A percentile compares a stretch with the other conserved stretches of the same genome.
These are phyloP conservation scores for Harlomillsia oculata DNA, from an alignment of 1,140 invertebrate species.

Conservation along the genomic window DNA sequence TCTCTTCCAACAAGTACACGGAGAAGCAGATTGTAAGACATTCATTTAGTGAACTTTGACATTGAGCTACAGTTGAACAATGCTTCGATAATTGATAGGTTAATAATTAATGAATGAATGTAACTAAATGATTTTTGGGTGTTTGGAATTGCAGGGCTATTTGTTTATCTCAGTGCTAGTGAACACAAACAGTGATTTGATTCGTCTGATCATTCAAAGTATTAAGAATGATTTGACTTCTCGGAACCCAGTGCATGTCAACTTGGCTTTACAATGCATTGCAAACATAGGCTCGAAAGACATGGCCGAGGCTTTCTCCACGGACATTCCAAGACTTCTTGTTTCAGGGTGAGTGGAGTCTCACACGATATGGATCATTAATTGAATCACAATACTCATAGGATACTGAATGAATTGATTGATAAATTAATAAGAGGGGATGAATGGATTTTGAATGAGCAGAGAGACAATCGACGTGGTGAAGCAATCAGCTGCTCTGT, in stretches of 20 bases:
- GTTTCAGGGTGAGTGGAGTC: conserved; percentile 77
- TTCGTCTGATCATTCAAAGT: conserved; percentile 97
- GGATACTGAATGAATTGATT: neutral
- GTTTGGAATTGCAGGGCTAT: conserved; percentile 65
- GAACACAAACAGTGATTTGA: conserved; percentile 97
- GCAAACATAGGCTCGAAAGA: conserved; percentile 99
- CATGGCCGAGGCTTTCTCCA: conserved; percentile 98
- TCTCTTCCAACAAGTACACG: conserved; percentile 99
- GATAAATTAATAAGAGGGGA: neutral
- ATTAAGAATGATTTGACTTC: conserved; percentile 98
- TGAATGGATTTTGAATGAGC: conserved; percentile 33
- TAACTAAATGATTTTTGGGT: too few species aligned
- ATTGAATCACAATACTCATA: neutral
- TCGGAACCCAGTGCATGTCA: conserved; percentile 95
- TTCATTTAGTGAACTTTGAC: neutral
- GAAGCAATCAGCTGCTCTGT: conserved; percentile 97
- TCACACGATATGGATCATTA: neutral
- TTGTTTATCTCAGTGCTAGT: conserved; percentile 98
- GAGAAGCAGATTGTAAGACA: conserved; percentile 98
- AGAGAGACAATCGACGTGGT: conserved; percentile 99
- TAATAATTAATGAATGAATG: neutral
- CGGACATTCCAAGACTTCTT: conserved; percentile 90
- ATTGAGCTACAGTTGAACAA: too few species aligned
- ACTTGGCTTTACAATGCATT: conserved; percentile 98
- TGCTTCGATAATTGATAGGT: too few species aligned